Evolutionary conservation across 1,140 invertebrate species (phyloP).

Genomic region (Sinella curviseta): DNA sequence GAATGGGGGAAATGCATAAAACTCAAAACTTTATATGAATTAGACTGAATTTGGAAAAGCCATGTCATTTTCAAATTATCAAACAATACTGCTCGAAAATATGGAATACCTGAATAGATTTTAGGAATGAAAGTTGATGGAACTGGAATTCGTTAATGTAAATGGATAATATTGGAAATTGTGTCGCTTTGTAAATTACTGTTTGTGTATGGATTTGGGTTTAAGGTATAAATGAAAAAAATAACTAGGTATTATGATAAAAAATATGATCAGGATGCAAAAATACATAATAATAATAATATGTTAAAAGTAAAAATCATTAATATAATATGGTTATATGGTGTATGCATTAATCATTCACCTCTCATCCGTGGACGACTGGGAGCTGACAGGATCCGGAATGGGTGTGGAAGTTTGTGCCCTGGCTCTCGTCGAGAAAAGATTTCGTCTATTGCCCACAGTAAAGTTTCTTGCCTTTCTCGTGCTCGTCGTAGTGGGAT

Average conservation of each 20-base stretch:
- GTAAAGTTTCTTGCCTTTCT: conserved; percentile 32
- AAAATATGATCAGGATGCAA: too few relatives aligned
- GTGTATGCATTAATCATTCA: conserved; percentile 4
- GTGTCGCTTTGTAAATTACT: too few relatives aligned
- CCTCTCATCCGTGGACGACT: conserved; percentile 36
- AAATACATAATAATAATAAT: not conserved
- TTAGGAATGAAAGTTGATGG: not conserved
- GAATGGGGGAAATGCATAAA: too few relatives aligned
- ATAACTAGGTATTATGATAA: too few relatives aligned
- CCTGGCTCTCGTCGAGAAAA: conserved; percentile 46
- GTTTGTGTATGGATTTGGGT: not conserved
- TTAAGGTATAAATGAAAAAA: not conserved
- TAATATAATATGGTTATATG: too few relatives aligned
- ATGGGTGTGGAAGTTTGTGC: conserved; percentile 42
- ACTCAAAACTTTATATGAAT: not conserved
- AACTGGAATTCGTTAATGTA: not conserved
- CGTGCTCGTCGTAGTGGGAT: not conserved
- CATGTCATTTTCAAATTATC: not conserved
- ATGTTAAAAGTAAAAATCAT: not conserved
- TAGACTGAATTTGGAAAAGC: not conserved
- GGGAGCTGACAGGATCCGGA: conserved; percentile 27
- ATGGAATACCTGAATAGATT: not conserved
- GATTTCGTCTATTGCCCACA: conserved; percentile 50
- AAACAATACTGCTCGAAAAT: too few relatives aligned
- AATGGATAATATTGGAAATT: too few relatives aligned